Evolutionary conservation across 1,140 invertebrate genomes (phyloP), one percentile per base, ranked within the genome.

Genomic region (Cyclina sinensis): DNA sequence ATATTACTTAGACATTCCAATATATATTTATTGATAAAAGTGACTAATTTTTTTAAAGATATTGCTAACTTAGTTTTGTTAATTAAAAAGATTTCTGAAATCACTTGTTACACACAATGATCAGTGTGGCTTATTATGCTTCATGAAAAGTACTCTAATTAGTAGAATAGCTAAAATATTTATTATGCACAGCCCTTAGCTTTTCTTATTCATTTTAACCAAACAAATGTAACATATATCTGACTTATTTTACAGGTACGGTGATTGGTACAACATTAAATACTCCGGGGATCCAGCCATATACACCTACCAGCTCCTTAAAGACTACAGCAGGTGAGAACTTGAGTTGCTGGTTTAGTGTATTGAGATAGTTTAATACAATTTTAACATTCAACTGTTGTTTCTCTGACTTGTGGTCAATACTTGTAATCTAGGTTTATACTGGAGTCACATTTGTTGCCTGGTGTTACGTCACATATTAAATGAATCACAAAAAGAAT

Each of bases 221-320:
- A 39, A 65, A 27, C 39, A 54, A 37, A 39, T 70, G 39, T 83
- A 73, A 21, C 30, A 51, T 78, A 27, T 54, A 68, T 59, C 68
- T 48, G 46, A 48, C 46, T 48, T 48, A 48, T 48, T 48, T 48
- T 48, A 48, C 46, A 48, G 86, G 32, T 88, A 80, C 32, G 12
- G 18, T 32, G 12, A 39, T 12, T 82, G 78, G 78, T 88, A 51
- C 51, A 88, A 88, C 32, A 54, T 88, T 5, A 82, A 82, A 57
- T 88, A 88, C 32, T n/a, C 37, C 7, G 46, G 43, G 2, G 86
- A 88, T 48, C 59, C 65, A 30, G 86, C 76, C 12, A 82, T 88
- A 48, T 88, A 82, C 43, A 48, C 65, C 21, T 88, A 74, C 54
- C 37, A 82, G 37, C 39, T 87, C 16, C n/a, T 79, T 24, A 16